These are phyloP conservation scores for Cotesia vestalis DNA, from an alignment of 1,140 invertebrate species.

Conservation along the genomic window DNA sequence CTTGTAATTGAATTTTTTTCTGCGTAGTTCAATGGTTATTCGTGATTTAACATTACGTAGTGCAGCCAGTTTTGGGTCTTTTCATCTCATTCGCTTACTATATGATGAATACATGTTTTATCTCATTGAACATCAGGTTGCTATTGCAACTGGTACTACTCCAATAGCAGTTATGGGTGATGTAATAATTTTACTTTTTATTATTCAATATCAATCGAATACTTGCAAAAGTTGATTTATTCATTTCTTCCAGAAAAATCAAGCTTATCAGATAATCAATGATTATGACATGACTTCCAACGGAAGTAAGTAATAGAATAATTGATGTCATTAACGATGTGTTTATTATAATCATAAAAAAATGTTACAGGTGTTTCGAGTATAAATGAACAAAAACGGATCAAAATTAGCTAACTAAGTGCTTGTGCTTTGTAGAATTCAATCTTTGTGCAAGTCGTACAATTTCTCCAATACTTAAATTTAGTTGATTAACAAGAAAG, in stretches of 20 bases:
- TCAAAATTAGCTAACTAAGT: constrained; percentile 65
- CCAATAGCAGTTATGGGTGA: constrained; percentile 94
- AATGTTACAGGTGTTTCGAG: constrained; percentile 52
- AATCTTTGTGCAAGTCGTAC: constrained; percentile 27
- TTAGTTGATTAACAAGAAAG: not conserved
- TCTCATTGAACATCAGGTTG: constrained; percentile 96
- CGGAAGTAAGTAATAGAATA: constrained; percentile 51
- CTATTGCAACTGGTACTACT: constrained; percentile 86
- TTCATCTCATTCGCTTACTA: constrained; percentile 95
- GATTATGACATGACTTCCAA: constrained; percentile 58
- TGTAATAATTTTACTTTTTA: constrained; percentile 61
- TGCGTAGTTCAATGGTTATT: constrained; percentile 92
- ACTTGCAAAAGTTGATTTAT: constrained; percentile 17
- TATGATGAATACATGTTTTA: constrained; percentile 99
- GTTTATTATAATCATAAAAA: not conserved
- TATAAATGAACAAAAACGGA: constrained; percentile 60
- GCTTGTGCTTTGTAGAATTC: constrained; percentile 54
- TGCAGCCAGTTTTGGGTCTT: constrained; percentile 97
- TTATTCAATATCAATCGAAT: constrained; percentile 1
- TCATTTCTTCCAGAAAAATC: constrained; percentile 57
- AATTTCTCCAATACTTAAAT: not conserved
- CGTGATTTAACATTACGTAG: constrained; percentile 93
- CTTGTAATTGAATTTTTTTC: constrained; percentile 29
- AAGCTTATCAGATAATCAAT: constrained; percentile 59
- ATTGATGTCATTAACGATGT: not conserved